phyloP scores from a whole-genome alignment of 2,113 vertebrate genomes.

The Phrynocephalus versicolor region DNA sequence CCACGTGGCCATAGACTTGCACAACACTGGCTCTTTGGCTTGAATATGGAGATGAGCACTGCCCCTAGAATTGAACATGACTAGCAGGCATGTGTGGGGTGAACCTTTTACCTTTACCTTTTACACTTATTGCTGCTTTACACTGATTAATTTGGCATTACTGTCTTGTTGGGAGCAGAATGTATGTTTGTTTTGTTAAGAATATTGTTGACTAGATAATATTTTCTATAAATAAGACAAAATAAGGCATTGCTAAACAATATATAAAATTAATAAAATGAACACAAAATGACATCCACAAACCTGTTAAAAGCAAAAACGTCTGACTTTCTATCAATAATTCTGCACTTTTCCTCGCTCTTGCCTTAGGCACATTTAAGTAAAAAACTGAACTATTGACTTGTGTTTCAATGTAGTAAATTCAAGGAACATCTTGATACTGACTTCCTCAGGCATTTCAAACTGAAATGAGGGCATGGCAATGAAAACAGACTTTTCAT shows the following conservation, averaged over 20 bases:
- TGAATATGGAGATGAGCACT: too few relatives aligned
- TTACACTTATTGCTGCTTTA: not conserved
- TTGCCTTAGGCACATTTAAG: not conserved
- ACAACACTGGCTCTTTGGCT: too few relatives aligned
- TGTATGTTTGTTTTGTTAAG: conserved; percentile 21
- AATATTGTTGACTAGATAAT: not conserved
- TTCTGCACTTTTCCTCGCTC: not conserved
- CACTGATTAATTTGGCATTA: conserved; percentile 10
- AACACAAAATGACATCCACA: conserved; percentile 14
- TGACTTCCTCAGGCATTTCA: not conserved
- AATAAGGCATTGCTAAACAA: not conserved
- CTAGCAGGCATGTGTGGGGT: too few relatives aligned
- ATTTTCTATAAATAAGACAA: conserved; percentile 13
- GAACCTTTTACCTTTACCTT: too few relatives aligned
- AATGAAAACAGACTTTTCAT: not conserved
- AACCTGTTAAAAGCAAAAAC: not conserved
- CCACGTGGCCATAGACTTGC: too few relatives aligned
- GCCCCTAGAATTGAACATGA: too few relatives aligned
- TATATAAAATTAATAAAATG: conserved; percentile 22
- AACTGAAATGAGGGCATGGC: not conserved
- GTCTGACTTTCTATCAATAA: not conserved
- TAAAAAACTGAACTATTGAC: conserved; percentile 10
- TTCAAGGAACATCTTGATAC: not conserved
- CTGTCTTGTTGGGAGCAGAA: not conserved
- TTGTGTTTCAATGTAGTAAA: not conserved